Percentiles rank a stretch among this genome's conserved stretches.
Conservation (phyloP, 2,113 vertebrate species). For the Psephotus haematonotus region DNA sequence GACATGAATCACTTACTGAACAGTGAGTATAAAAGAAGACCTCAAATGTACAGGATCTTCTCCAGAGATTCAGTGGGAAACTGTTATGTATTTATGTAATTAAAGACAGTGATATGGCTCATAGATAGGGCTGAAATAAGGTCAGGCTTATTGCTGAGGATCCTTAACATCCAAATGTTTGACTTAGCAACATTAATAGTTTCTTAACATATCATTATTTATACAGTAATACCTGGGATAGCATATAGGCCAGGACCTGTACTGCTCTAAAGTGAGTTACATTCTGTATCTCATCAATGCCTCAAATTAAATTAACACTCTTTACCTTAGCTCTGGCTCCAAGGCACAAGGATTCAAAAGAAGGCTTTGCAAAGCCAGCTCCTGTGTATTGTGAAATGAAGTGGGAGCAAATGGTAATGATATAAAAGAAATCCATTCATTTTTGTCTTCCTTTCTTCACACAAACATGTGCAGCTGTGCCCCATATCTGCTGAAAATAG, state of each 20-base stretch:
- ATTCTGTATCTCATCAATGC: not conserved
- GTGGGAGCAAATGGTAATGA: not conserved
- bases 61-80: not conserved
- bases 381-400: not conserved
- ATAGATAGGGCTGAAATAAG: not conserved
- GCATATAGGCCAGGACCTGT: not conserved
- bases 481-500: conserved; percentile 53
- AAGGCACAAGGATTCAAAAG: not conserved
- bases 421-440: conserved; percentile 25
- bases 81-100: not conserved
- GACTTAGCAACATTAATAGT: not conserved
- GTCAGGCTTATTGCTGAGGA: not conserved
- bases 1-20: not conserved
- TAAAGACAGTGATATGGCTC: not conserved
- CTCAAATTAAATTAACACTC: not conserved
- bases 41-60: not conserved
- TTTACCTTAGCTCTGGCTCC: not conserved
- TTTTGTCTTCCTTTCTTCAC: conserved; percentile 43
- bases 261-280: not conserved
- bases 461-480: conserved; percentile 48
- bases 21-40: not conserved
- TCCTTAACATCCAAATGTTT: not conserved
- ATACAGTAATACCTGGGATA: not conserved
- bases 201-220: not conserved
- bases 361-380: not conserved